A percentile compares a stretch with the other conserved stretches of the same genome.
phyloP scores from a whole-genome alignment of 2,113 vertebrate species.

The Halichoeres trimaculatus region DNA sequence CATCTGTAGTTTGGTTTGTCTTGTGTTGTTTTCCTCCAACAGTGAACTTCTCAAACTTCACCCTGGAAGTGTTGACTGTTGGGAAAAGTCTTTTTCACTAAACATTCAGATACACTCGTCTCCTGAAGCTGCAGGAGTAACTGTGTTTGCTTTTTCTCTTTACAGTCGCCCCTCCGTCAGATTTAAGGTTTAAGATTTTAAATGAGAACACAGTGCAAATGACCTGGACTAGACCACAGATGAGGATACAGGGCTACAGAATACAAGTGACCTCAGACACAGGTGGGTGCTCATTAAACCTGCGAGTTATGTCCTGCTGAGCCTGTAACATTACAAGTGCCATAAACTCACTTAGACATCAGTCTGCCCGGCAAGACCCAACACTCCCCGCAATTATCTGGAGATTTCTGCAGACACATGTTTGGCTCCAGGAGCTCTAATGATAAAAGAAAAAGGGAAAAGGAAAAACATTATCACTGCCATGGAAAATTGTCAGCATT shows the following conservation, averaged over 20 bases:
- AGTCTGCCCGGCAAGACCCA: slow-evolving; percentile 31
- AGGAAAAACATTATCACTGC: slow-evolving; percentile 40
- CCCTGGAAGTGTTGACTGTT: slow-evolving; percentile 86
- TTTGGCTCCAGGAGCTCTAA: slow-evolving; percentile 34
- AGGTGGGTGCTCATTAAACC: slow-evolving; percentile 83
- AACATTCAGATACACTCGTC: slow-evolving; percentile 18
- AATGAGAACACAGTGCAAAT: slow-evolving; percentile 95
- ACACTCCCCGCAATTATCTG: slow-evolving; percentile 42
- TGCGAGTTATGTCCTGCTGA: slow-evolving; percentile 40
- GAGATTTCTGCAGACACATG: slow-evolving; percentile 33
- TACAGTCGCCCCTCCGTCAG: slow-evolving; percentile 92
- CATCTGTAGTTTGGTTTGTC: slow-evolving; percentile 65
- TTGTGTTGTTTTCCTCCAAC: slow-evolving; percentile 83
- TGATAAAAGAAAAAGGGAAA: slow-evolving; percentile 2
- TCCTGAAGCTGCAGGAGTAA: slow-evolving; percentile 41
- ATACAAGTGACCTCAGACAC: slow-evolving; percentile 89
- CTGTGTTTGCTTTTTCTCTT: slow-evolving; percentile 65
- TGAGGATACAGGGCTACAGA: slow-evolving; percentile 91
- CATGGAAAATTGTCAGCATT: slow-evolving; percentile 5
- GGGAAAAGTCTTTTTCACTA: slow-evolving; percentile 73
- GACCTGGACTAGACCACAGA: slow-evolving; percentile 88
- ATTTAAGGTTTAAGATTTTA: slow-evolving; percentile 97
- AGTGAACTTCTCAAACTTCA: slow-evolving; percentile 84
- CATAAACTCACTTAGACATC: slow-evolving; percentile 27
- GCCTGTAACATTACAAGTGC: slow-evolving; percentile 44